Base-by-base conservation (phyloP, 2,113 vertebrate genomes). In the Tretioscincus oriximinensis region DNA sequence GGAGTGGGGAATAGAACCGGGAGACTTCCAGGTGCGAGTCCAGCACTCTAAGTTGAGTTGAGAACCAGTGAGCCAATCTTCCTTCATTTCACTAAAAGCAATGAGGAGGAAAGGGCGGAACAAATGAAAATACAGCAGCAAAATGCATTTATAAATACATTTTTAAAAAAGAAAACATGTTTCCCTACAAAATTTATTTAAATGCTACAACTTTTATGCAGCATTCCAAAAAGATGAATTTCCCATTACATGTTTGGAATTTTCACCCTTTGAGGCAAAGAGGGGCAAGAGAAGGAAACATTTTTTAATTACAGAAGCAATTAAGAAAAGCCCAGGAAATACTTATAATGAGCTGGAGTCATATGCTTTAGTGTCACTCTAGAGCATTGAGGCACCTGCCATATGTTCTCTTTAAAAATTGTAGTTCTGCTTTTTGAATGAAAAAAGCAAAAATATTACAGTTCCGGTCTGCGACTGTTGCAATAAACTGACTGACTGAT, bases 401-500 rank as follows among this genome's bases (percentile, higher is more conserved):
- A 90, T 93, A 94, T 94, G 92, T 84, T 93, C 64, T 61, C 28
- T 89, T 88, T 89, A 94, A 91, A 91, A 91, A 93, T 91, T 81
- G 78, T 85, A 71, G 60, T 90, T 85, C 88, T 89, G 26, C 66
- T 78, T 90, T 89, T 63, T 80, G 75, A 81, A 54, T 76, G 63
- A 31, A 77, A 65, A 18, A 47, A 84, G 81, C 79, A 29, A 84
- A 87, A 72, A 83, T 89, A 90, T 71, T 81, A 89, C 35, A 41
- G 35, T 41, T 41, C 5, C 5, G 35, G 35, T 41, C 35, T 41
- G 35, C 5, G 35, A 41, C 35, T 41, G 35, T 5, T 41, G 35
- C 35, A 41, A 41, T 41, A 41, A 41, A 41, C 35, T 41, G 35
- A 41, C 5, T 41, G 35, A 41, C 35, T 41, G 35, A 41, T 41